These are phyloP conservation scores for Chrysaora quinquecirrha DNA, from an alignment of 30 jellyfish, hydroid and myxozoan species.

Conservation along the genomic window DNA sequence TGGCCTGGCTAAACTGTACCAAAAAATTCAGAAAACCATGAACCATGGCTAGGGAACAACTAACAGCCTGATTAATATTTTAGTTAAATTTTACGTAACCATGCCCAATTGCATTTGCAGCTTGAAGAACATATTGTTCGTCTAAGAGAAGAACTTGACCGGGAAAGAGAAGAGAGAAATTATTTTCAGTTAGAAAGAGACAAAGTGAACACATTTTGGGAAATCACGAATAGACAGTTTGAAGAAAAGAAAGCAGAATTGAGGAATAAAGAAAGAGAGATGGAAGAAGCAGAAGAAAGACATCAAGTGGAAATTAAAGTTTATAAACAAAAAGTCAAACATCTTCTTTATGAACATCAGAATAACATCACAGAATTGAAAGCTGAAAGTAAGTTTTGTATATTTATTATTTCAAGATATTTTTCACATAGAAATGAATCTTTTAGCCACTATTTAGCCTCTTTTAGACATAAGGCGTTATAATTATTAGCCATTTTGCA, in stretches of 20 bases:
- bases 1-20: too few relatives aligned
- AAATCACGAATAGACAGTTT: constrained; percentile 87
- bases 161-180: constrained; percentile 96
- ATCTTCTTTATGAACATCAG: constrained; percentile 94
- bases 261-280: constrained; percentile 93
- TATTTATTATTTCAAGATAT: too few relatives aligned
- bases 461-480: too few relatives aligned
- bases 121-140: constrained; percentile 94
- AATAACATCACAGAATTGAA: constrained; percentile 89
- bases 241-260: constrained; percentile 92
- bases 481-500: too few relatives aligned
- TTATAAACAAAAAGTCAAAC: constrained; percentile 95
- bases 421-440: too few relatives aligned
- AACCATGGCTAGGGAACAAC: too few relatives aligned
- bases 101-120: too few relatives aligned
- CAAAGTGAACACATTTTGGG: constrained; percentile 98
- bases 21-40: too few relatives aligned
- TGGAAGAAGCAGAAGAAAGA: constrained; percentile 97
- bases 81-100: too few relatives aligned
- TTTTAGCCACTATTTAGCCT: too few relatives aligned
- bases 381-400: constrained; percentile 91
- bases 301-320: constrained; percentile 98
- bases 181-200: constrained; percentile 95
- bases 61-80: too few relatives aligned
- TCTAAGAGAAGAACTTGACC: constrained; percentile 93